A percentile compares a stretch with the other conserved stretches of the same genome.
phyloP scores from a whole-genome alignment of 2,888 invertebrate genomes.

The Tortricodes alternella region DNA sequence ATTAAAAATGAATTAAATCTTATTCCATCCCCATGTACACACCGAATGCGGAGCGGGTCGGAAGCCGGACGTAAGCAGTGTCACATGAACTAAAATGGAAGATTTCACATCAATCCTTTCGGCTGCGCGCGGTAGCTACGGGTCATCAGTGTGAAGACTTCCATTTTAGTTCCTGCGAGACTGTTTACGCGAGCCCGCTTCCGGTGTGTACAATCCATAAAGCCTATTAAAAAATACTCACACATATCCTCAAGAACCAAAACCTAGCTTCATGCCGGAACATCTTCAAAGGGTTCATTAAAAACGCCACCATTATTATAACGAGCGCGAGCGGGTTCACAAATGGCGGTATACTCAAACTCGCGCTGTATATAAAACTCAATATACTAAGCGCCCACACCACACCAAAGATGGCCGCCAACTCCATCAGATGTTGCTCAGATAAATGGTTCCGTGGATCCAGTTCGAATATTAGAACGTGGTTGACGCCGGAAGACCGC shows the following conservation, averaged over 20 bases:
- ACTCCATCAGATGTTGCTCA: slow-evolving; percentile 97
- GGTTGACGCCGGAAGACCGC: slow-evolving; percentile 98
- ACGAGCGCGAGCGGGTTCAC: slow-evolving; percentile 94
- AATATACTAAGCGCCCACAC: slow-evolving; percentile 96
- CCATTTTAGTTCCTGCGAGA: no score
- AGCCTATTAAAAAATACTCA: slow-evolving; percentile 73
- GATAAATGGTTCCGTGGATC: slow-evolving; percentile 97
- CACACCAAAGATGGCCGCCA: slow-evolving; percentile 96
- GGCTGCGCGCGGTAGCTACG: no score
- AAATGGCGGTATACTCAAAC: slow-evolving; percentile 94
- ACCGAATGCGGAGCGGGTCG: no score
- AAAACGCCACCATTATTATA: slow-evolving; percentile 90
- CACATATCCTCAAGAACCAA: slow-evolving; percentile 95
- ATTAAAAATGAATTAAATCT: no score
- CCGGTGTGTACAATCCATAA: not conserved
- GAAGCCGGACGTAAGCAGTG: no score
- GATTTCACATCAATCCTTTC: no score
- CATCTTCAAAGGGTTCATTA: slow-evolving; percentile 96
- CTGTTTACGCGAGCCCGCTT: no score
- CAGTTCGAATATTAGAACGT: slow-evolving; percentile 98
- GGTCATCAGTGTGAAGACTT: no score
- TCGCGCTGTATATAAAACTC: slow-evolving; percentile 89
- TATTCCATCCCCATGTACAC: no score
- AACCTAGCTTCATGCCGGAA: slow-evolving; percentile 96
- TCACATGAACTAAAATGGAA: no score